These are phyloP conservation scores for Atta colombica DNA, from an alignment of 1,140 invertebrate species.

Conservation along the genomic window DNA sequence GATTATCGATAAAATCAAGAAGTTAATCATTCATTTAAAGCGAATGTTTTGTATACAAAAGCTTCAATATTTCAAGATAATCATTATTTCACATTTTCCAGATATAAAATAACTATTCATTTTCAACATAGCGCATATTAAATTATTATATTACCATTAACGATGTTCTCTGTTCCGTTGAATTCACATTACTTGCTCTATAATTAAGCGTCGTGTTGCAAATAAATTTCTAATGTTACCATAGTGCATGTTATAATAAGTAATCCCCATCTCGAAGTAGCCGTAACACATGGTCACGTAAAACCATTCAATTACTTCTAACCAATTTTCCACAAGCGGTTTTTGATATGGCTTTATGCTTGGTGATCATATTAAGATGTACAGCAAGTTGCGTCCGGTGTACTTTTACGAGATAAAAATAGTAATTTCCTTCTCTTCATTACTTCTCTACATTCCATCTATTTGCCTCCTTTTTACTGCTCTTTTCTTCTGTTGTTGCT, in stretches of 20 bases:
- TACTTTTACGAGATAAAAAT: constrained; percentile 43
- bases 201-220: constrained; percentile 46
- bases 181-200: constrained; percentile 47
- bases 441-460: neutral
- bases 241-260: constrained; percentile 28
- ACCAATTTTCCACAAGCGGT: constrained; percentile 47
- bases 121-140: neutral
- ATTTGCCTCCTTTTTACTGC: neutral
- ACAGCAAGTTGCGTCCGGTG: constrained; percentile 3
- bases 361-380: constrained; percentile 47
- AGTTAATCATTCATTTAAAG: neutral
- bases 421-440: neutral
- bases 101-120: neutral
- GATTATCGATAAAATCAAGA: neutral
- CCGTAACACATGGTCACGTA: neutral
- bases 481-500: neutral
- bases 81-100: neutral
- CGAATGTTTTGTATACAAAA: neutral
- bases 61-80: neutral
- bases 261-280: neutral
- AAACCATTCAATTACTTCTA: constrained; percentile 56
- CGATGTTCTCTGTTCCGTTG: constrained; percentile 55
- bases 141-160: constrained; percentile 8
- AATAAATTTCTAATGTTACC: constrained; percentile 47
- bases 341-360: constrained; percentile 46